A percentile compares a stretch with the other conserved stretches of the same genome.
phyloP scores from a whole-genome alignment of 2,888 invertebrate species.

The Sclerodermus sp. region DNA sequence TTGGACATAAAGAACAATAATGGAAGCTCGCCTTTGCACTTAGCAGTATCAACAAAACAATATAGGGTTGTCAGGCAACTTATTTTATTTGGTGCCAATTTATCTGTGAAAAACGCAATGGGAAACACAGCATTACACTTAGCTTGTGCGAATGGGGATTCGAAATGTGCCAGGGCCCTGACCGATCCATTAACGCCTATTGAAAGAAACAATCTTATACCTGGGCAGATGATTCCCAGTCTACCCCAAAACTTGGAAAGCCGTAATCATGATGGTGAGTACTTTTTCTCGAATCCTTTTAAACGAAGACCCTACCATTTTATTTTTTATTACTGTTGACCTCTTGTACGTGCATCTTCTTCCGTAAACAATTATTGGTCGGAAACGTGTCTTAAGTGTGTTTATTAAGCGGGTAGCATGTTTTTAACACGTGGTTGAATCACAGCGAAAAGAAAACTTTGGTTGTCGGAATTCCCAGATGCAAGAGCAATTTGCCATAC shows the following conservation, averaged over 20 bases:
- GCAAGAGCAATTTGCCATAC: too few species aligned
- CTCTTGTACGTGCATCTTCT: too few species aligned
- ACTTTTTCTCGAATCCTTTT: too few species aligned
- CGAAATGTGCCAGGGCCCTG: slow-evolving; percentile 73
- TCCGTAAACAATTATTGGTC: too few species aligned
- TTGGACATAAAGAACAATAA: slow-evolving; percentile 81
- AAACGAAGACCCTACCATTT: too few species aligned
- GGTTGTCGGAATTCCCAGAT: too few species aligned
- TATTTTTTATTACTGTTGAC: too few species aligned
- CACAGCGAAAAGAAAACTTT: too few species aligned
- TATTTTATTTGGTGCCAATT: slow-evolving; percentile 75
- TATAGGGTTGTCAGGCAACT: slow-evolving; percentile 74
- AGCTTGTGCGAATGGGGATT: slow-evolving; percentile 72
- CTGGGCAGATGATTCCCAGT: slow-evolving; percentile 54
- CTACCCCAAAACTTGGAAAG: slow-evolving; percentile 71
- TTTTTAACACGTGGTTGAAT: too few species aligned
- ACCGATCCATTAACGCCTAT: slow-evolving; percentile 66
- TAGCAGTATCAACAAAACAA: slow-evolving; percentile 80
- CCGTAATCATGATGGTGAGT: slow-evolving; percentile 84
- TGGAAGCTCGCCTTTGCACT: slow-evolving; percentile 81
- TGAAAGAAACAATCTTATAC: slow-evolving; percentile 52
- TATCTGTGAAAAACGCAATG: slow-evolving; percentile 65
- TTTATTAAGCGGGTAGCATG: too few species aligned
- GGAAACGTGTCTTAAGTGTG: too few species aligned
- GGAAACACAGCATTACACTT: slow-evolving; percentile 89